Evolutionary conservation across 1,140 invertebrate genomes (phyloP), one percentile per base, ranked within the genome.

Genomic region (Diploscapter pachys): DNA sequence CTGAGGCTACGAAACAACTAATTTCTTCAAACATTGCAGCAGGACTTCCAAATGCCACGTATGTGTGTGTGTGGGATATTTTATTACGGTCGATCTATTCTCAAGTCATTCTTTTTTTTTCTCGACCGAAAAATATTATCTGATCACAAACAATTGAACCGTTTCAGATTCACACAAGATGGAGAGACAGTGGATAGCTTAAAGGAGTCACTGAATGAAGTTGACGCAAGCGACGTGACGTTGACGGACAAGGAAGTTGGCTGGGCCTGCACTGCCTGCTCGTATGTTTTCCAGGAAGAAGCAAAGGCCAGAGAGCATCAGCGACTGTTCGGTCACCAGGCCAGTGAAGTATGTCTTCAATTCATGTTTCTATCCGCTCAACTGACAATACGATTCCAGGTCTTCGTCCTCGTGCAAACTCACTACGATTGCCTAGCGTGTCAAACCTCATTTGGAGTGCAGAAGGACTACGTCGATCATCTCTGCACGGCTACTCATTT

Each of bases 251-350:
- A 75, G 5, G n/a, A 84, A 77, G 84, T 85, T 56, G 83, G 83
- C 57, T 85, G 84, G 83, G 84, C 78, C 51, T 85, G 83, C 71
- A 76, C 80, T 2, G 54, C 76, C 48, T 85, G 83, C 72, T 70
- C 68, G 49, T 81, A 83, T 72, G 83, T 86, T 4, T 85, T 85
- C 83, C 83, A 85, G 73, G 70, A 79, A 56, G 78, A 84, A 69
- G 53, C 68, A 50, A 71, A 79, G 56, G 77, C 86, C 49, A 77
- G 78, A 63, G 80, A 80, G 63, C 83, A 85, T 78, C 85, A 86
- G 79, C 79, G 82, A 72, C 56, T 80, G 52, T 74, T 85, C 49
- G 85, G 84, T 51, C 78, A 62, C 31, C 31, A 31, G 5, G 71
- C 72, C 5, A 71, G 65, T 65, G 80, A 83, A 49, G 80, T 80